A percentile compares a stretch with the other conserved stretches of the same genome.
Conservation (phyloP, 2,888 invertebrate genomes). For the Cistogaster globosa region DNA sequence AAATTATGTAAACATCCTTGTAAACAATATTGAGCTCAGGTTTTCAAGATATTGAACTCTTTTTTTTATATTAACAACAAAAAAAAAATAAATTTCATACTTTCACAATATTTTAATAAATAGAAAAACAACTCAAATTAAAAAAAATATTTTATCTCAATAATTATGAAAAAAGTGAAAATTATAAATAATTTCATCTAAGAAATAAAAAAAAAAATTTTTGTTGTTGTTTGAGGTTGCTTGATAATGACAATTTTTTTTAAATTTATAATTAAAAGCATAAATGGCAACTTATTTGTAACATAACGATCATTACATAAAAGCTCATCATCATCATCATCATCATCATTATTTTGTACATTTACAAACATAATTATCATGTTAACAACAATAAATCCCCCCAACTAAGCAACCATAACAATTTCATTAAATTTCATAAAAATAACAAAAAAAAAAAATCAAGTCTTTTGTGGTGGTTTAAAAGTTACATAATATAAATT, state of each 20-base stretch:
- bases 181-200: not conserved
- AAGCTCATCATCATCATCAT: conserved; percentile 19
- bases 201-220: no score
- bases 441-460: conserved; percentile 46
- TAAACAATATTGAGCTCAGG: no score
- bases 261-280: not conserved
- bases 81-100: not conserved
- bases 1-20: no score
- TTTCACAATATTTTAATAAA: conserved; percentile 48
- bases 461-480: conserved; percentile 50
- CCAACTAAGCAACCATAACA: conserved; percentile 54
- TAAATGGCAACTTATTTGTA: conserved; percentile 23
- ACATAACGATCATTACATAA: not conserved
- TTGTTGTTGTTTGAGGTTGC: no score
- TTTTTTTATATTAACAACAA: not conserved
- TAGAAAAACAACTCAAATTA: not conserved
- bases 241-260: no score
- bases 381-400: conserved; percentile 54
- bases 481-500: conserved; percentile 69
- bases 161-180: conserved; percentile 2
- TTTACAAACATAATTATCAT: conserved; percentile 30
- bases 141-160: not conserved
- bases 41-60: no score
- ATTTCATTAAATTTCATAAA: conserved; percentile 38
- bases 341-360: conserved; percentile 16